Evolutionary conservation across 1,140 invertebrate genomes (phyloP).

Genomic region (Physella acuta): DNA sequence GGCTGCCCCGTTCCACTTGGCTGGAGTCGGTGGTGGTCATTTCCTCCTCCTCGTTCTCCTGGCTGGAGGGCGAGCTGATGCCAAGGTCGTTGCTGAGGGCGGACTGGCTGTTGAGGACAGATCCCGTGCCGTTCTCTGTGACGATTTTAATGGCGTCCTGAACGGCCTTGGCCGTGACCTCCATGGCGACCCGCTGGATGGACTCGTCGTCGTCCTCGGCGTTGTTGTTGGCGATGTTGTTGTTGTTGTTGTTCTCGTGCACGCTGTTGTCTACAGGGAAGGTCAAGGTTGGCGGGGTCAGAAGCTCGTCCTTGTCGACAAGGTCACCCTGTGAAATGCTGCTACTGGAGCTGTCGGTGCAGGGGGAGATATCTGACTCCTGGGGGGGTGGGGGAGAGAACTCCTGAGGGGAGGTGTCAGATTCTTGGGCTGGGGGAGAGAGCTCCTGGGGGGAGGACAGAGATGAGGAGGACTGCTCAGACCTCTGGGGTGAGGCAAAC

Average conservation of each 20-base stretch:
- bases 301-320: not conserved
- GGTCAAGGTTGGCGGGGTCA: not conserved
- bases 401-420: not conserved
- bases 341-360: not conserved
- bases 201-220: constrained; percentile 23
- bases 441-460: not conserved
- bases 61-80: constrained; percentile 6
- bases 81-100: not conserved
- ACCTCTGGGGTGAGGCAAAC: constrained; percentile 16
- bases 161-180: constrained; percentile 32
- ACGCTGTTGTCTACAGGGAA: not conserved
- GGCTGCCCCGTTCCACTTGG: constrained; percentile 15
- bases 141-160: constrained; percentile 35
- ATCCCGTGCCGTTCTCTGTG: constrained; percentile 28
- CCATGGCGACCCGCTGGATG: constrained; percentile 29
- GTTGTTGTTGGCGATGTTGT: constrained; percentile 1
- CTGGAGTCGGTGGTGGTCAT: constrained; percentile 13
- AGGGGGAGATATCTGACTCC: not conserved
- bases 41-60: constrained; percentile 7
- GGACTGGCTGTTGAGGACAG: not conserved
- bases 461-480: not conserved
- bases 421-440: not conserved
- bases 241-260: constrained; percentile 13
- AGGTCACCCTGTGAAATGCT: constrained; percentile 9
- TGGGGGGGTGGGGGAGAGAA: not conserved